phyloP scores from a whole-genome alignment of 2,888 invertebrate species.

The Leptarthrus brevirostris region DNA sequence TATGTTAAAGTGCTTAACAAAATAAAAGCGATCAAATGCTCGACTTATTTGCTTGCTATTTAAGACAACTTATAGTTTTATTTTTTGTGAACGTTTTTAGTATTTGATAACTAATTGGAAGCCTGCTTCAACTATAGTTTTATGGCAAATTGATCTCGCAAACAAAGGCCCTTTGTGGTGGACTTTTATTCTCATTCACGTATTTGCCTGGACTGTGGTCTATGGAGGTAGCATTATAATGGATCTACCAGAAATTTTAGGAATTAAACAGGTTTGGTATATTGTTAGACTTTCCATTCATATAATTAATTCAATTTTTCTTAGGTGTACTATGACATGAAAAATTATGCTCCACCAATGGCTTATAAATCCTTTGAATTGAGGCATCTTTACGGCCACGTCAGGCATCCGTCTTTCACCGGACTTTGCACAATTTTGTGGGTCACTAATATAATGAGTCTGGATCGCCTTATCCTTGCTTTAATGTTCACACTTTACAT shows the following conservation, averaged over 20 bases:
- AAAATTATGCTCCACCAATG: constrained; percentile 69
- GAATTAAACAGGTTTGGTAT: constrained; percentile 70
- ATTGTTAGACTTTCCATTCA: background rate
- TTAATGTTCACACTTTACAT: constrained; percentile 70
- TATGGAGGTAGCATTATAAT: constrained; percentile 73
- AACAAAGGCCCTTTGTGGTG: constrained; percentile 67
- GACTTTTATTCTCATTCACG: constrained; percentile 68
- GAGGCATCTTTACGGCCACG: constrained; percentile 69
- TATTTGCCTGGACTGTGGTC: constrained; percentile 71
- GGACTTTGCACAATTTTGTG: constrained; percentile 72
- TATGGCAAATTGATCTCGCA: constrained; percentile 71
- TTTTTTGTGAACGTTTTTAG: constrained; percentile 60
- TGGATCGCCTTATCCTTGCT: constrained; percentile 71
- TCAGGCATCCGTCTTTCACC: constrained; percentile 74
- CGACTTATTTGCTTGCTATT: too few species aligned
- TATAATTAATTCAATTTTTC: too few species aligned
- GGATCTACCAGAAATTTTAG: constrained; percentile 72
- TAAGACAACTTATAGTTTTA: background rate
- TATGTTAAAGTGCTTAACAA: too few species aligned
- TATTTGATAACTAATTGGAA: constrained; percentile 70
- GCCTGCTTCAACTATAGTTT: constrained; percentile 65
- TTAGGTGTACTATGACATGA: constrained; percentile 70
- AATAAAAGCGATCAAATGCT: too few species aligned
- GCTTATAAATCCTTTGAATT: constrained; percentile 70
- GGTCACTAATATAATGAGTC: constrained; percentile 73